Percentiles rank a stretch among this genome's conserved stretches.
phyloP scores from a whole-genome alignment of 2,888 invertebrate genomes.

The Colletes collaris region DNA sequence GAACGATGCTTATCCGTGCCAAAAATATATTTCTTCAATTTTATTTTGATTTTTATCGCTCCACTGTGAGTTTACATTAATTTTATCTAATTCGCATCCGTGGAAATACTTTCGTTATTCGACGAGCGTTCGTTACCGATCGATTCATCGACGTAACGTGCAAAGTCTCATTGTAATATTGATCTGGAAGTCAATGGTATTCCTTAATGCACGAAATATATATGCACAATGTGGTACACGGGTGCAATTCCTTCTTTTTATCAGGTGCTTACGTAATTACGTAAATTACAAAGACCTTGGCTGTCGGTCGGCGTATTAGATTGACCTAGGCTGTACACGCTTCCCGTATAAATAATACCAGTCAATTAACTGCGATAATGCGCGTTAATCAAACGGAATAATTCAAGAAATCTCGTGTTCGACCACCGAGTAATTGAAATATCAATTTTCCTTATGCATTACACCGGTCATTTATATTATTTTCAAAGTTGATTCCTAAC shows the following conservation, averaged over 20 bases:
- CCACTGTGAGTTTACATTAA: slow-evolving; percentile 28
- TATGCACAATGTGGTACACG: not conserved
- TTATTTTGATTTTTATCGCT: slow-evolving; percentile 38
- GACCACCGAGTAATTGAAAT: not conserved
- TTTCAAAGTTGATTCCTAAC: too few species aligned
- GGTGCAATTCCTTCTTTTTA: slow-evolving; percentile 49
- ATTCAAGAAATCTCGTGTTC: slow-evolving; percentile 30
- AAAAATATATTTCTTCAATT: slow-evolving; percentile 25
- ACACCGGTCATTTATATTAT: not conserved
- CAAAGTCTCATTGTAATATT: not conserved
- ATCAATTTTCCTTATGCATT: slow-evolving; percentile 9
- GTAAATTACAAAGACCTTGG: slow-evolving; percentile 63
- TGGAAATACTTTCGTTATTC: slow-evolving; percentile 27
- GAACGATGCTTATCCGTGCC: slow-evolving; percentile 38
- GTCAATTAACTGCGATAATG: slow-evolving; percentile 55
- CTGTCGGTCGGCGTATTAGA: slow-evolving; percentile 57
- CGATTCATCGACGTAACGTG: not conserved
- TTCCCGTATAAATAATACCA: slow-evolving; percentile 53
- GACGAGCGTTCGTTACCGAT: not conserved
- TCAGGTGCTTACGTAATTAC: slow-evolving; percentile 62
- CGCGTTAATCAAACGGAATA: slow-evolving; percentile 21
- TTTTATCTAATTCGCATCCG: slow-evolving; percentile 35
- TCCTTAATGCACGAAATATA: too few species aligned
- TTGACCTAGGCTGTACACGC: slow-evolving; percentile 65
- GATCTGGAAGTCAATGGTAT: not conserved